Percentiles rank a stretch among this genome's conserved stretches.
Evolutionary conservation across 2,113 vertebrate genomes (phyloP).

Genomic region (Grammomys surdaster): DNA sequence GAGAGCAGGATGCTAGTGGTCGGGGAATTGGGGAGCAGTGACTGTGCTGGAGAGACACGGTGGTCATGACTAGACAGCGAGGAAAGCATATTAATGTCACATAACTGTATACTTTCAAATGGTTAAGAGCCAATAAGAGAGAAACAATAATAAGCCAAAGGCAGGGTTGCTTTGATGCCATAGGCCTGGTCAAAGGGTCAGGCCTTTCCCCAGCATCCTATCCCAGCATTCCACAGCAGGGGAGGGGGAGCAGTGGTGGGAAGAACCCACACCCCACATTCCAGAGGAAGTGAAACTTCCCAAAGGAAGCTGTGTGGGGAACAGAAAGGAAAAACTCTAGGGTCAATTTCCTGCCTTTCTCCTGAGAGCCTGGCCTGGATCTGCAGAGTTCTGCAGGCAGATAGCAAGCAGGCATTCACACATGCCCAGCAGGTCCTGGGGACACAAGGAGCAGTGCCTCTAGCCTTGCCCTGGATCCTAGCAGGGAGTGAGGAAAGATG

Average conservation of each 20-base stretch:
- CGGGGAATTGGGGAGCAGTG: neutral
- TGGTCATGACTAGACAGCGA: neutral
- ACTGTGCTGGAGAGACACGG: neutral
- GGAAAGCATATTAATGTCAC: neutral
- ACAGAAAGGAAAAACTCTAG: no score
- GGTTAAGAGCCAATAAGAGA: neutral
- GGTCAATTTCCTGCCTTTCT: neutral
- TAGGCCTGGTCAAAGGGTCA: neutral
- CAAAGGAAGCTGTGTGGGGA: neutral
- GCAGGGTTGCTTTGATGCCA: neutral
- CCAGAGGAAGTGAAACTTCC: neutral
- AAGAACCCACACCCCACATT: neutral
- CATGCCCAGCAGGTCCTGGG: neutral
- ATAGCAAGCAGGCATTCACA: neutral
- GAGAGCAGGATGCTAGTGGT: neutral
- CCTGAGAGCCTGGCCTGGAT: fast-evolving
- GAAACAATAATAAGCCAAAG: neutral
- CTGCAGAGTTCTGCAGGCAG: neutral
- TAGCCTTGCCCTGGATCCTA: neutral
- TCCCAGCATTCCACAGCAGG: neutral
- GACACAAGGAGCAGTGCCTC: neutral
- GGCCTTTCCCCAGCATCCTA: neutral
- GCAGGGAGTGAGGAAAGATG: neutral
- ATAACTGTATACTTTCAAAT: neutral
- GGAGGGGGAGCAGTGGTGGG: no score